A percentile compares a stretch with the other conserved stretches of the same genome.
Evolutionary conservation across 2,888 invertebrate species (phyloP).

Genomic region (Mythimna ferrago): DNA sequence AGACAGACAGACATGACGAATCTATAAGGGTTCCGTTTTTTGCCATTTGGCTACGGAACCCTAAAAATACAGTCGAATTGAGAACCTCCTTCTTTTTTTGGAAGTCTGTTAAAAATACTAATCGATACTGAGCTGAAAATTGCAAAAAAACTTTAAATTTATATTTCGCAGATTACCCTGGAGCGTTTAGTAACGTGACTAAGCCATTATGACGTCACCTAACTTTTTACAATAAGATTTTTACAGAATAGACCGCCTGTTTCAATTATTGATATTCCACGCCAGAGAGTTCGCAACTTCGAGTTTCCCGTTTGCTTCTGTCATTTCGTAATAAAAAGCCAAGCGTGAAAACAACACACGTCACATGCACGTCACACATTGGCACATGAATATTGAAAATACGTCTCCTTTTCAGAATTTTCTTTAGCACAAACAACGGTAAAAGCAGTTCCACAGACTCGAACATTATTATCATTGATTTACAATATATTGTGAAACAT

Average conservation of each 20-base stretch:
- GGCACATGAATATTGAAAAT: constrained; percentile 40
- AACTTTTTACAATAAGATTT: too few species aligned
- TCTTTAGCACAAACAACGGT: constrained; percentile 22
- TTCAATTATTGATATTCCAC: background rate
- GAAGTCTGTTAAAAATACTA: too few species aligned
- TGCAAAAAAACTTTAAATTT: too few species aligned
- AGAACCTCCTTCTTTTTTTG: too few species aligned
- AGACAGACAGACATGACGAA: too few species aligned
- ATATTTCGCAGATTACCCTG: too few species aligned
- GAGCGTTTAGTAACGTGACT: too few species aligned
- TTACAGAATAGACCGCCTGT: background rate
- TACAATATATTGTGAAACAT: constrained; percentile 36
- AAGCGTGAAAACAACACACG: constrained; percentile 21
- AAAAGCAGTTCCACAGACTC: background rate
- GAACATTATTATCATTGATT: constrained; percentile 41
- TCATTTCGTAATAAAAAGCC: constrained; percentile 32
- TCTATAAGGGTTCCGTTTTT: too few species aligned
- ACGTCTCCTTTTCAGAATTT: constrained; percentile 38
- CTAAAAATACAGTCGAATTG: too few species aligned
- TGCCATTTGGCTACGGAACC: too few species aligned
- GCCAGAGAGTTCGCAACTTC: background rate
- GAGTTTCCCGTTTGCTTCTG: constrained; percentile 28
- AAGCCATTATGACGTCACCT: too few species aligned
- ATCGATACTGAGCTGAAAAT: too few species aligned
- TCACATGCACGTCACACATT: constrained; percentile 27